A percentile compares a stretch with the other conserved stretches of the same genome.
Evolutionary conservation across 92 coral and sea anemone genomes (phyloP).

Genomic region (Palythoa heliodiscus): DNA sequence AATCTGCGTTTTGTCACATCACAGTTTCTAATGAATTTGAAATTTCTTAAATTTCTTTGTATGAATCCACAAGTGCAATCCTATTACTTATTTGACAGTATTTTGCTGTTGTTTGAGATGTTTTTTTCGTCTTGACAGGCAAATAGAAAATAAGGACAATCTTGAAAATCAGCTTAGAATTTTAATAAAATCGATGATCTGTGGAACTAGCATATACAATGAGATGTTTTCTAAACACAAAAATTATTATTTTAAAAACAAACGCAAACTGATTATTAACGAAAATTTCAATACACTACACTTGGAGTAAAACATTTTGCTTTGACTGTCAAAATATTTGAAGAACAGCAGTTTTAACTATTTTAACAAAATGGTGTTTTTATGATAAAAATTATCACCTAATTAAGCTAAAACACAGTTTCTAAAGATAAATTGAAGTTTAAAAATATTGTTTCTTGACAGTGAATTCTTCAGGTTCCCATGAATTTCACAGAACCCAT

Average conservation of each 20-base stretch:
- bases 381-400: neutral
- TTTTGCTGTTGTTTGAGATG: neutral
- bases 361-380: conserved; percentile 3
- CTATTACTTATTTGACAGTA: neutral
- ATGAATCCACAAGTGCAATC: neutral
- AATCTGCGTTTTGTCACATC: neutral
- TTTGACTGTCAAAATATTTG: neutral
- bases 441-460: conserved; percentile 4
- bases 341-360: neutral
- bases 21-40: neutral
- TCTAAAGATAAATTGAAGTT: conserved; percentile 1
- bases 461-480: neutral
- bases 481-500: conserved; percentile 20
- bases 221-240: neutral
- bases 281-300: conserved; percentile 1
- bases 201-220: neutral
- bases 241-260: neutral
- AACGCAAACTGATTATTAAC: neutral
- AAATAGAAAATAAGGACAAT: neutral
- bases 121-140: neutral
- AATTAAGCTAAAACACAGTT: conserved; percentile 2
- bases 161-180: neutral
- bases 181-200: neutral
- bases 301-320: neutral
- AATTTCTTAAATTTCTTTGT: neutral